Evolutionary conservation across 2,888 invertebrate genomes (phyloP), one percentile per base, ranked within the genome.

Genomic region (Eupsilia transversa): DNA sequence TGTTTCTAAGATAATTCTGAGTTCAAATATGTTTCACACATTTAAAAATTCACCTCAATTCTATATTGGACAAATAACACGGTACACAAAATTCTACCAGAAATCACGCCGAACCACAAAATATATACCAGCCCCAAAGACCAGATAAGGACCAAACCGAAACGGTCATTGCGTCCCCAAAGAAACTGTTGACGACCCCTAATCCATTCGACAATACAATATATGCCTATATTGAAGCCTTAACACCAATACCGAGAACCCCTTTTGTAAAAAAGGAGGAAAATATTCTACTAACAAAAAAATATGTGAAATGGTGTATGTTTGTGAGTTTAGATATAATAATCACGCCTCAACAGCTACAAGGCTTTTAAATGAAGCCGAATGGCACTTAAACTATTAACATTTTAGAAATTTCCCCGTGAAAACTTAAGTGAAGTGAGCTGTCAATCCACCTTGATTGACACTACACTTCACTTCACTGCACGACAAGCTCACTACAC

Each of bases 201-300:
- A 91, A 93, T 91, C 90, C 91, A 67, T 80, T 85, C 88, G 88
- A 91, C 90, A 91, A 92, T 91, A 89, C 91, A 89, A 91, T 90
- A 86, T 89, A 88, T 88, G 86, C 87, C 85, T 85, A 84, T 81
- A 89, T 88, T 89, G 89, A 88, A 89, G 86, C 85, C 88, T 86
- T 85, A 89, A 86, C 86, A 79, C 82, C 84, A 82, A 85, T 84
- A 86, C 72, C 46, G 78, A 86, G 85, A 87, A 76, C 69, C 88
- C 88, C 89, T 89, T 91, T 92, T 92, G 89, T 91, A 88, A 91
- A 91, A 88, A 86, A 85, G 86, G 78, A 82, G 87, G 83, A 83
- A 78, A 86, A 69, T 30, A 43, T 52, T 1, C 5, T 6, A 14
- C 27, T 10, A 10, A 65, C 30, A 38, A 30, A 59, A 30, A 57